These are phyloP conservation scores for Bombyx mandarina DNA, from an alignment of 1,140 invertebrate genomes.

Conservation along the genomic window DNA sequence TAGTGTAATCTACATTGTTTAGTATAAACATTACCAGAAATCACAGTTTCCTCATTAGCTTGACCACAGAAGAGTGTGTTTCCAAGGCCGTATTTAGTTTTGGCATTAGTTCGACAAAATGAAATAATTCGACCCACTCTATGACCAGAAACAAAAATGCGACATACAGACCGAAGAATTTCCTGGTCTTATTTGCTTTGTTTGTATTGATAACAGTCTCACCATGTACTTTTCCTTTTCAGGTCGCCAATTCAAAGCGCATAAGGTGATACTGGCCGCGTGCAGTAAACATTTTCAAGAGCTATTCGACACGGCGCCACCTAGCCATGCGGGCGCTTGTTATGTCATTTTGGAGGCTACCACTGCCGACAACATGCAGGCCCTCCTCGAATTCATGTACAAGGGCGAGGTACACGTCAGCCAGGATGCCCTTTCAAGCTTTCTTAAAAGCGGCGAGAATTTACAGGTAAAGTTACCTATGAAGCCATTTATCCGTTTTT, in stretches of 20 bases:
- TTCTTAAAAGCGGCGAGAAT: constrained; percentile 91
- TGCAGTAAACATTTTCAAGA: constrained; percentile 95
- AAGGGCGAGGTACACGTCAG: constrained; percentile 93
- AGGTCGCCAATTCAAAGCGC: constrained; percentile 92
- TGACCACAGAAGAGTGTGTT: too few relatives aligned
- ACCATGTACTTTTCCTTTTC: constrained; percentile 35
- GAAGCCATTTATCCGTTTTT: too few relatives aligned
- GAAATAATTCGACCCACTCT: too few relatives aligned
- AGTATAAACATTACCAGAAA: too few relatives aligned
- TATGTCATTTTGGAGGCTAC: constrained; percentile 92
- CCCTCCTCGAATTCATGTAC: constrained; percentile 94
- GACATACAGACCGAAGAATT: too few relatives aligned
- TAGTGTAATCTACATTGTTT: too few relatives aligned
- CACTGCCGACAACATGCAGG: constrained; percentile 88
- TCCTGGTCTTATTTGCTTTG: too few relatives aligned
- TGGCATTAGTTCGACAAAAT: too few relatives aligned
- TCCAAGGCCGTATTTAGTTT: too few relatives aligned
- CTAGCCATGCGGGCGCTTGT: constrained; percentile 82
- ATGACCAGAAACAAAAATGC: too few relatives aligned
- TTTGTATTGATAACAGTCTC: too few relatives aligned
- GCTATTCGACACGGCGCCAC: constrained; percentile 89
- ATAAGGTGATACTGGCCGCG: constrained; percentile 91
- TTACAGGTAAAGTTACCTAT: constrained; percentile 76
- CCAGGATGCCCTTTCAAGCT: constrained; percentile 89
- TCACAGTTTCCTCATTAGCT: too few relatives aligned